A percentile compares a stretch with the other conserved stretches of the same genome.
Conservation (phyloP, 2,797 vertebrate species). For the Threskiornis aethiopicus region DNA sequence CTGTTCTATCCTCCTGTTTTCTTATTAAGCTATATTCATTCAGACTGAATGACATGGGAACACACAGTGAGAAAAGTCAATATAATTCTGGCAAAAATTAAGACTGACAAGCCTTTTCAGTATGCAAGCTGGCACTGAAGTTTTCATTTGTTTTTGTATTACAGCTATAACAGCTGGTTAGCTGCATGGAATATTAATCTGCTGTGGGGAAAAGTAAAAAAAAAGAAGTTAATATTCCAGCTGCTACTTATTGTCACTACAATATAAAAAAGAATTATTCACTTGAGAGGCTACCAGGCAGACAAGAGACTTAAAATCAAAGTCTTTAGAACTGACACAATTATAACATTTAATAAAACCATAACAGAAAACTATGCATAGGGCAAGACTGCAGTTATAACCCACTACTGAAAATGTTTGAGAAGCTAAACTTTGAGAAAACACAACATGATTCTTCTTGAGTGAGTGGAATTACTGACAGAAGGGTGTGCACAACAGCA, state of each 20-base stretch:
- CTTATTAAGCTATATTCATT: neutral
- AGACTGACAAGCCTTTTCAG: conserved; percentile 2
- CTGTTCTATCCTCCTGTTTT: neutral
- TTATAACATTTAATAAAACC: neutral
- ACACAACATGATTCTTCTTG: neutral
- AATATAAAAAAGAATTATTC: neutral
- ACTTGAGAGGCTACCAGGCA: neutral
- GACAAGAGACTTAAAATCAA: neutral
- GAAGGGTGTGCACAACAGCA: neutral
- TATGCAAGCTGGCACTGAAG: neutral
- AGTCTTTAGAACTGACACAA: neutral
- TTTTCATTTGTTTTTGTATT: conserved; percentile 5
- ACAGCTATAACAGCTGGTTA: neutral
- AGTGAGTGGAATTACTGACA: neutral
- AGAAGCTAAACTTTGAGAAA: neutral
- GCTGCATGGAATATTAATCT: neutral
- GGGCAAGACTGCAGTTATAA: neutral
- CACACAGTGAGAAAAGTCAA: neutral
- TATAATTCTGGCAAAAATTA: neutral
- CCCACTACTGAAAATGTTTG: neutral
- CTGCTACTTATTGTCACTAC: neutral
- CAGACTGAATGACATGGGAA: neutral
- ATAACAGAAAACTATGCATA: neutral
- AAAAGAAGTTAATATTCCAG: neutral
- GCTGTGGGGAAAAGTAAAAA: neutral